phyloP scores from a whole-genome alignment of 2,113 vertebrate species.

The Suncus etruscus region DNA sequence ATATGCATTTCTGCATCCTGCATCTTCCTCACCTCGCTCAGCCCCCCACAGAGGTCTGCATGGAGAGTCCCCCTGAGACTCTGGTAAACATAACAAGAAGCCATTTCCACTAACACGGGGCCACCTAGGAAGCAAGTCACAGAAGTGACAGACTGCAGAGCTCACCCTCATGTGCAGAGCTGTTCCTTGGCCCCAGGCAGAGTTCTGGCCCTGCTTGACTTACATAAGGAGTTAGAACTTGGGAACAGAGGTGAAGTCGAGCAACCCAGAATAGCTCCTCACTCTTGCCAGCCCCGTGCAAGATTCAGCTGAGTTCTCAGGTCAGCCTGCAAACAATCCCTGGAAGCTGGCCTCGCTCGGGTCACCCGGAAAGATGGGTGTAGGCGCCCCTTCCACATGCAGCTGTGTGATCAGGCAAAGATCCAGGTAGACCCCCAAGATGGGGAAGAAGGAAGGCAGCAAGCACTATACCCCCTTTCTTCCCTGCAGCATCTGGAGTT shows the following conservation, averaged over 20 bases:
- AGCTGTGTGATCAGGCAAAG: not conserved
- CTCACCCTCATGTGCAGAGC: not conserved
- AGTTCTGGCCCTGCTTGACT: not conserved
- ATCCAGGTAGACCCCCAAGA: not conserved
- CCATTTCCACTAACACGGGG: not conserved
- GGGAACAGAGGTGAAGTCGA: conserved; percentile 5
- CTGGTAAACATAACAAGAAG: not conserved
- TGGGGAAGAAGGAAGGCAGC: not conserved
- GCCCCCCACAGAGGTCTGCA: not conserved
- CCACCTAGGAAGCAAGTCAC: not conserved
- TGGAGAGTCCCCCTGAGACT: not conserved
- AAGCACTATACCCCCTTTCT: not conserved
- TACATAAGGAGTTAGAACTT: not conserved
- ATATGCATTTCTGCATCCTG: not conserved
- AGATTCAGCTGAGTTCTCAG: conserved; percentile 13
- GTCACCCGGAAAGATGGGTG: not conserved
- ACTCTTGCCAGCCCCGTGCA: not conserved
- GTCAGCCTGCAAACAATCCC: not conserved
- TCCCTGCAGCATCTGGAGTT: not conserved
- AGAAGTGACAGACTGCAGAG: not conserved
- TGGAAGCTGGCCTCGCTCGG: not conserved
- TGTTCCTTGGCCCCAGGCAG: not conserved
- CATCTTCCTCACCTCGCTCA: not conserved
- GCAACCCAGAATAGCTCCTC: not conserved
- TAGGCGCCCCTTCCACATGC: not conserved